phyloP scores from a whole-genome alignment of 2,888 invertebrate genomes.

The Vannuccia rotundouncinata region DNA sequence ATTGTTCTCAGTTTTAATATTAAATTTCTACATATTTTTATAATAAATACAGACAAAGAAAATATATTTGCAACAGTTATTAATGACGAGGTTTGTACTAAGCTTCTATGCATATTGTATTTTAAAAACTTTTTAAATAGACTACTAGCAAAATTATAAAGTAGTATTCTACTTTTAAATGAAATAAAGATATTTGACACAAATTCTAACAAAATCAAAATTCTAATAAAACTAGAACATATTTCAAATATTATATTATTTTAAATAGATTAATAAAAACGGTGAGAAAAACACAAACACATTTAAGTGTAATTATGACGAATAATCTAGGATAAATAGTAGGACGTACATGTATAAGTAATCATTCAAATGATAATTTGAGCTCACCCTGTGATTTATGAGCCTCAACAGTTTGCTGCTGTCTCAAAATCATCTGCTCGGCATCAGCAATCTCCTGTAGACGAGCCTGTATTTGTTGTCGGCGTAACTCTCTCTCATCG shows the following conservation, averaged over 20 bases:
- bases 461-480: neutral
- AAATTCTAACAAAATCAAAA: no score
- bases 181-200: no score
- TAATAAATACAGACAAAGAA: neutral
- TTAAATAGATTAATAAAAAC: neutral
- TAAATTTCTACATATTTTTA: neutral
- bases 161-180: no score
- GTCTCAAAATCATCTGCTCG: neutral
- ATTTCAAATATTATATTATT: neutral
- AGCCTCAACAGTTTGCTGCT: neutral
- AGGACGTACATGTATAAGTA: no score
- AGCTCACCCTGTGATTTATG: neutral
- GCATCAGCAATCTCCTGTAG: constrained; percentile 9
- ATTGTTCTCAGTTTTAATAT: no score
- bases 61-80: neutral
- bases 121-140: no score
- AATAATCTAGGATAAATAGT: no score
- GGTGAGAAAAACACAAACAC: neutral
- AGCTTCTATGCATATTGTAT: no score
- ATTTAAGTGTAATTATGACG: neutral
- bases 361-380: no score
- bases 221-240: neutral
- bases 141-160: no score
- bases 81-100: no score
- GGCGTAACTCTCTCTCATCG: neutral